phyloP scores from a whole-genome alignment of 2,797 vertebrate genomes.

The Capromys pilorides region DNA sequence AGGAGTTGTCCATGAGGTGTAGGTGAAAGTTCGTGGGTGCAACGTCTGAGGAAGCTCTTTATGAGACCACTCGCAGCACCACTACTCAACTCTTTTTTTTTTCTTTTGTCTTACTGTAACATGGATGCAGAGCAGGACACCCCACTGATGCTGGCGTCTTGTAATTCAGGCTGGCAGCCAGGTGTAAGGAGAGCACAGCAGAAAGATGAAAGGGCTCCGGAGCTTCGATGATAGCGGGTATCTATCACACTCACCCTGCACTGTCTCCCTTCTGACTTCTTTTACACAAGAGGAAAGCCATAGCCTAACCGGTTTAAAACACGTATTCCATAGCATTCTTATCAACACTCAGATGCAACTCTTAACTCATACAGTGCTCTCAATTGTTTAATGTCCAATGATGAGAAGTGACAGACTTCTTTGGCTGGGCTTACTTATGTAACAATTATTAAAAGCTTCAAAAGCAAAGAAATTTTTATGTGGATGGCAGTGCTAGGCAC shows the following conservation, averaged over 20 bases:
- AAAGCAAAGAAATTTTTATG: constrained; percentile 60
- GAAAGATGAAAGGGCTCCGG: constrained; percentile 60
- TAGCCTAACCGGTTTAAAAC: constrained; percentile 22
- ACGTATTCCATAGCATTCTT: constrained; percentile 47
- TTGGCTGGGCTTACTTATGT: constrained; percentile 30
- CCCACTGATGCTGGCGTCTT: constrained; percentile 51
- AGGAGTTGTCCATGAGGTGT: background rate
- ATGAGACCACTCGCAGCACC: background rate
- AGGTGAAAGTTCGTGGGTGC: background rate
- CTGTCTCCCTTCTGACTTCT: constrained; percentile 61
- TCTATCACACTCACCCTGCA: constrained; percentile 38
- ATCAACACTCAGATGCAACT: constrained; percentile 40
- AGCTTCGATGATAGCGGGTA: constrained; percentile 47
- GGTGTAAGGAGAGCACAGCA: constrained; percentile 40
- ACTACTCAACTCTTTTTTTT: background rate
- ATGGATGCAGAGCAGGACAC: constrained; percentile 30
- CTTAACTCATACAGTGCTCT: background rate
- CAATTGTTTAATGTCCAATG: background rate
- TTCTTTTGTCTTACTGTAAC: background rate
- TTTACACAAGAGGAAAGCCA: constrained; percentile 48
- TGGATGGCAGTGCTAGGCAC: background rate
- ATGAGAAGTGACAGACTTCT: constrained; percentile 31
- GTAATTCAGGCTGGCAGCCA: constrained; percentile 60
- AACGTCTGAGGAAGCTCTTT: background rate
- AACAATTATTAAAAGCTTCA: constrained; percentile 61